These are phyloP conservation scores for Thysanoteuthis rhombus DNA, from an alignment of 2,888 invertebrate genomes.

Conservation along the genomic window DNA sequence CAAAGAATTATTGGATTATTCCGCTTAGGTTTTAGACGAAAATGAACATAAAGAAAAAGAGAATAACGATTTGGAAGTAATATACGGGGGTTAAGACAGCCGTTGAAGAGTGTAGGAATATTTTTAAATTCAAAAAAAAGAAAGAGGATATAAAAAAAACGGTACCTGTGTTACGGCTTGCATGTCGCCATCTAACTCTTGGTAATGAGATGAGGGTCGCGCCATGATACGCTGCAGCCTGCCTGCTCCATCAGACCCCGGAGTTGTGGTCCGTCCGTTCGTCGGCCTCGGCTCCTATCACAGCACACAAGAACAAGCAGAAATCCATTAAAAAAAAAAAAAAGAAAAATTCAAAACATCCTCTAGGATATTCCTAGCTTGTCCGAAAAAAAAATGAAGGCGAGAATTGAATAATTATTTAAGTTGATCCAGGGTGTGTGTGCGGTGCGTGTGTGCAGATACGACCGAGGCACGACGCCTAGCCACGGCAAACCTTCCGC, in stretches of 20 bases:
- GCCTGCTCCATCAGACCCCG: constrained; percentile 28
- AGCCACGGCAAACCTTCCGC: constrained; percentile 12
- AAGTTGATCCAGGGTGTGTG: neutral
- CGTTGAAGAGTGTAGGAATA: neutral
- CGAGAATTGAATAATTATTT: neutral
- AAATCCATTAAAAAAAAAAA: neutral
- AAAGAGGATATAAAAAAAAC: neutral
- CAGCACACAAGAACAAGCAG: neutral
- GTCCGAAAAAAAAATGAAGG: neutral
- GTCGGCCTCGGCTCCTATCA: neutral
- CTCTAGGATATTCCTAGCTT: neutral
- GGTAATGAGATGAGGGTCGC: constrained; percentile 32
- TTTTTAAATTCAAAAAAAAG: neutral
- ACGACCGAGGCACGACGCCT: constrained; percentile 20
- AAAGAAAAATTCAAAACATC: neutral
- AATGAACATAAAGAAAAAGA: neutral
- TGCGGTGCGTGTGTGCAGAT: neutral
- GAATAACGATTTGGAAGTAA: neutral
- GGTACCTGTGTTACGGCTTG: constrained; percentile 30
- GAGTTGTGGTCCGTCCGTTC: constrained; percentile 16
- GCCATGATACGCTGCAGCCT: constrained; percentile 30
- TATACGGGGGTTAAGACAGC: too few species aligned
- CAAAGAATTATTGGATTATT: neutral
- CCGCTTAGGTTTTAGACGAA: neutral
- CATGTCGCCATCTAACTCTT: constrained; percentile 33